phyloP scores from a whole-genome alignment of 2,113 vertebrate species.

The Natator depressus region DNA sequence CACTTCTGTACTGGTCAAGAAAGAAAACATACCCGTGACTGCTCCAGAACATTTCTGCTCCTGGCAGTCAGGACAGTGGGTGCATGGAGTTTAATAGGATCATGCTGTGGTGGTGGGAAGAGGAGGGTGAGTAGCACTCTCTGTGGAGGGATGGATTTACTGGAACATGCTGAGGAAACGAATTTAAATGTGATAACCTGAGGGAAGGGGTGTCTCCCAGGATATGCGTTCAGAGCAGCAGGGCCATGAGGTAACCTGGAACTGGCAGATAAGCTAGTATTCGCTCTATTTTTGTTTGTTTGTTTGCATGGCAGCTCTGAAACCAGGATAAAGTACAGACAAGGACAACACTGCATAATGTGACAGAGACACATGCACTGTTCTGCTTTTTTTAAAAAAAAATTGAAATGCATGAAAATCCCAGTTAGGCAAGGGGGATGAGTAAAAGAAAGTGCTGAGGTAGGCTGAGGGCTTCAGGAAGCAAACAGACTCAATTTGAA shows the following conservation, averaged over 20 bases:
- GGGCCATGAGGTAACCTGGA: neutral
- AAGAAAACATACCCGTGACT: neutral
- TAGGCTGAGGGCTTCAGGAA: neutral
- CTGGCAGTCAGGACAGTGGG: neutral
- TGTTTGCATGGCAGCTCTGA: constrained; percentile 58
- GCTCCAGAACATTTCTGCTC: neutral
- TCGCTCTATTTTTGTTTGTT: neutral
- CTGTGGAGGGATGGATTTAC: accelerated
- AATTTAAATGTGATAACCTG: neutral
- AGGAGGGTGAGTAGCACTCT: neutral
- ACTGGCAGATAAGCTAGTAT: neutral
- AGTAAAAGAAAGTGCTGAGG: constrained; percentile 2
- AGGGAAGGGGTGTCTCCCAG: neutral
- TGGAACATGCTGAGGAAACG: neutral
- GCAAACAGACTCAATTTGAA: constrained; percentile 45
- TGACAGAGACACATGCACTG: neutral
- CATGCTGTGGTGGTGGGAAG: neutral
- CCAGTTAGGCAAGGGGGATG: neutral
- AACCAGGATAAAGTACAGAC: constrained; percentile 47
- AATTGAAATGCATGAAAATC: constrained; percentile 60
- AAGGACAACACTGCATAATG: constrained; percentile 68
- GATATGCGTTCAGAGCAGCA: neutral
- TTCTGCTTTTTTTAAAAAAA: constrained; percentile 30
- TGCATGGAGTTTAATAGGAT: neutral
- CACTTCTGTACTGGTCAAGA: neutral